Evolutionary conservation across 2,797 vertebrate species (phyloP), one percentile per base, ranked within the genome.

Genomic region (Atherinosoma microstoma): DNA sequence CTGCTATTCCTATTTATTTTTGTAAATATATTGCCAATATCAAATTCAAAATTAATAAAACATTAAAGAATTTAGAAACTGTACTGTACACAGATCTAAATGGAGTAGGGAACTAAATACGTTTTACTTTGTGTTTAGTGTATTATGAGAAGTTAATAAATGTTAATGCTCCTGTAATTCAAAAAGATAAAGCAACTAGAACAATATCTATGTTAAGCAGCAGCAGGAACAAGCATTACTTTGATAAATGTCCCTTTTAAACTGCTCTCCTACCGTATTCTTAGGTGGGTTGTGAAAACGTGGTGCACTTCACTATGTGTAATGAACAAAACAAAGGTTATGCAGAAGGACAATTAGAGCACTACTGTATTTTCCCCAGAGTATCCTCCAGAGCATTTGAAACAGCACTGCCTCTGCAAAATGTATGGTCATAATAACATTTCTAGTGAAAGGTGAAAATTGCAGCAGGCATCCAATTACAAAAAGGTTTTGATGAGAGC

Each of bases 291-390:
- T 76, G 84, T 70, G 81, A 77, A 78, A 82, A 80, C 15, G 57
- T 51, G 74, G 64, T 24, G 68, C 76, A 78, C 70, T 83, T 78
- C 77, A 79, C 78, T 81, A 82, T 86, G 81, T 81, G 75, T 78
- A 87, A 82, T 81, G 56, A 84, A 84, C 70, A 86, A 82, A 86
- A 90, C 76, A 90, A 92, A 93, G 89, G 92, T 92, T 88, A 65
- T 42, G 90, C 60, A 42, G 81, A 86, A 86, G 92, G 84, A 86
- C 87, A 93, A 92, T 93, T 91, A 90, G 75, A 82, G 80, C 65
- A 82, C 86, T 77, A 84, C 75, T 81, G 79, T 64, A 71, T 79
- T 90, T 79, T 70, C 76, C 68, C 76, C 35, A n/a, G 77, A 76
- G 84, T 74, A 76, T 86, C 76, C 72, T 73, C 29, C 20, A 27